A percentile compares a stretch with the other conserved stretches of the same genome.
Evolutionary conservation across 2,113 vertebrate species (phyloP).

Genomic region (Chaetura pelagica): DNA sequence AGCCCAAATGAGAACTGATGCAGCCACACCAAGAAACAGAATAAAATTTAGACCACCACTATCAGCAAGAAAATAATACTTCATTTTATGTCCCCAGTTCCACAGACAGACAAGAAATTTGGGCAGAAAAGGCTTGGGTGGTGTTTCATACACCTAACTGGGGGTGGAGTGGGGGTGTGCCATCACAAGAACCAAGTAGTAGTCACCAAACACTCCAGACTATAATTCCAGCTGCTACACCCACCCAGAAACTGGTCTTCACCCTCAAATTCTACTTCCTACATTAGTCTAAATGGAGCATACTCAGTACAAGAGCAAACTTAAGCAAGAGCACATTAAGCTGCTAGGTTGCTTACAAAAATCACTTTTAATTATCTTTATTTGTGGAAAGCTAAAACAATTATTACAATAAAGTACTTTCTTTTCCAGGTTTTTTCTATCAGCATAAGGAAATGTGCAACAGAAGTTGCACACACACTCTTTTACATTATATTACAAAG

Average conservation of each 20-base stretch:
- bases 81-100: neutral
- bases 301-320: neutral
- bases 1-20: neutral
- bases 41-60: neutral
- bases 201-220: neutral
- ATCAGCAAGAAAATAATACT: neutral
- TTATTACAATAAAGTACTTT: neutral
- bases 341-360: neutral
- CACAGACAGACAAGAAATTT: neutral
- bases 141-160: neutral
- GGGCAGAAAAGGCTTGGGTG: neutral
- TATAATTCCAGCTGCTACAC: neutral
- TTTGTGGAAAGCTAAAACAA: neutral
- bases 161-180: rapidly evolving
- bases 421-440: neutral
- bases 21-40: neutral
- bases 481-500: neutral
- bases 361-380: neutral
- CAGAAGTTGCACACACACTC: neutral
- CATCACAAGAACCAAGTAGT: neutral
- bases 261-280: neutral
- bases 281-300: neutral
- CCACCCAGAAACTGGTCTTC: neutral
- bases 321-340: neutral
- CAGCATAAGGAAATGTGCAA: neutral